These are phyloP conservation scores for Diachrysia chrysitis DNA, from an alignment of 2,888 invertebrate genomes.

Conservation along the genomic window DNA sequence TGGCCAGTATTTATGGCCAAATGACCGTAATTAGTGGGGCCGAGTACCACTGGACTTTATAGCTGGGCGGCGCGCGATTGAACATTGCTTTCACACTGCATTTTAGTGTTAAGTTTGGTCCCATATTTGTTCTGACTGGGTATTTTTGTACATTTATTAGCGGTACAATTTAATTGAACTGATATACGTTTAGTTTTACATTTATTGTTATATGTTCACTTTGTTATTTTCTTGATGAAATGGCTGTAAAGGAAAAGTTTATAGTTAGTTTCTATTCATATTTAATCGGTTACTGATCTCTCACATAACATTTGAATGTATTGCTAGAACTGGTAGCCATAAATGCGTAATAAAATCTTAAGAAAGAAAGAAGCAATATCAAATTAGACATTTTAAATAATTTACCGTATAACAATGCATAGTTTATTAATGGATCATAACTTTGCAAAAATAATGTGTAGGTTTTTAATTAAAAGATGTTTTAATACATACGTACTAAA, in stretches of 20 bases:
- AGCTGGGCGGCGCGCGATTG: conserved; percentile 71
- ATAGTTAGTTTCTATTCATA: not conserved
- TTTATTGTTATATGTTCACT: conserved; percentile 28
- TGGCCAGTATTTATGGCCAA: conserved; percentile 82
- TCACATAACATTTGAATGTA: not conserved
- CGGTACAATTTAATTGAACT: conserved; percentile 44
- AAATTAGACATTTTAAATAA: not conserved
- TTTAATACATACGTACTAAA: not conserved
- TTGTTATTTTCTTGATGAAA: conserved; percentile 19
- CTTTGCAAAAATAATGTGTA: too few relatives aligned
- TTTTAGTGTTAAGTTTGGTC: conserved; percentile 54
- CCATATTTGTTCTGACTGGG: conserved; percentile 54
- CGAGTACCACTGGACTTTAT: conserved; percentile 70
- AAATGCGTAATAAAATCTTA: not conserved
- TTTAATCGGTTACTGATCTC: not conserved
- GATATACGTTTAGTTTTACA: conserved; percentile 25
- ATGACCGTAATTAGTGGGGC: conserved; percentile 82
- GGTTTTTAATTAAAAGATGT: too few relatives aligned
- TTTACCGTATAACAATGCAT: not conserved
- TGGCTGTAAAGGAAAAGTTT: conserved; percentile 7
- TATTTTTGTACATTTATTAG: conserved; percentile 54
- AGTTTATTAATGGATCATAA: not conserved
- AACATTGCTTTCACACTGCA: conserved; percentile 66
- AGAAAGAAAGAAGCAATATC: not conserved
- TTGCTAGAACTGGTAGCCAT: not conserved